Conservation (phyloP, 64 coral and sea anemone species). For the Exaiptasia diaphana region DNA sequence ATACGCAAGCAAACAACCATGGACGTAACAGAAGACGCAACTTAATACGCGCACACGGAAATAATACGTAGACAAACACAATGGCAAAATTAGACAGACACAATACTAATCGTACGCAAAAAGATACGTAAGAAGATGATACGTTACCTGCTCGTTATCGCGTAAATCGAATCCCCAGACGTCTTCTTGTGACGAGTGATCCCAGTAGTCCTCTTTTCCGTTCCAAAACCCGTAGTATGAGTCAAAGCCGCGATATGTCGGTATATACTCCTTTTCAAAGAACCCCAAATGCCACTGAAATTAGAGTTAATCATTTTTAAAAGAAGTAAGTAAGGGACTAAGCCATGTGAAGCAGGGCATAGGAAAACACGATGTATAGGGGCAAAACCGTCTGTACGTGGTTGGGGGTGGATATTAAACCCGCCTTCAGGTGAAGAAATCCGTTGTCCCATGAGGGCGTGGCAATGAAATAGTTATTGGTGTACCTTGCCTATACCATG, state of each 20-base stretch:
- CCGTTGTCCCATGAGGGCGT: neutral
- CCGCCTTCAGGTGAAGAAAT: neutral
- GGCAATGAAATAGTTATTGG: neutral
- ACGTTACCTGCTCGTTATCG: conserved; percentile 68
- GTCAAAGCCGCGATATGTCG: conserved; percentile 76
- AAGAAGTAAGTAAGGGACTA: too few species aligned
- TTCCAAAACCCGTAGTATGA: conserved; percentile 93
- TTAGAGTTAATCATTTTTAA: too few species aligned
- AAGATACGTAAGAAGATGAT: neutral
- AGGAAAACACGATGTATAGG: too few species aligned
- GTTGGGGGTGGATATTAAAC: too few species aligned
- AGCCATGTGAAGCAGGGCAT: too few species aligned
- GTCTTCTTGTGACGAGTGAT: conserved; percentile 69
- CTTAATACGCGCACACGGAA: too few species aligned
- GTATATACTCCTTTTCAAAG: conserved; percentile 96
- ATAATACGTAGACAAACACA: too few species aligned
- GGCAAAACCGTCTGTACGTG: too few species aligned
- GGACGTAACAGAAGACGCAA: too few species aligned
- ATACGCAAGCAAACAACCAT: too few species aligned
- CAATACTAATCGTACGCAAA: too few species aligned
- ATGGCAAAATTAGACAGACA: too few species aligned
- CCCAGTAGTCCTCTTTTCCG: conserved; percentile 95
- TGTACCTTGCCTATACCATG: conserved; percentile 93
- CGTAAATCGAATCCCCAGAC: conserved; percentile 80
- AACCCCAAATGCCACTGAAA: conserved; percentile 97